A percentile compares a stretch with the other conserved stretches of the same genome.
phyloP scores from a whole-genome alignment of 2,113 vertebrate species.

The Ailurus styani region DNA sequence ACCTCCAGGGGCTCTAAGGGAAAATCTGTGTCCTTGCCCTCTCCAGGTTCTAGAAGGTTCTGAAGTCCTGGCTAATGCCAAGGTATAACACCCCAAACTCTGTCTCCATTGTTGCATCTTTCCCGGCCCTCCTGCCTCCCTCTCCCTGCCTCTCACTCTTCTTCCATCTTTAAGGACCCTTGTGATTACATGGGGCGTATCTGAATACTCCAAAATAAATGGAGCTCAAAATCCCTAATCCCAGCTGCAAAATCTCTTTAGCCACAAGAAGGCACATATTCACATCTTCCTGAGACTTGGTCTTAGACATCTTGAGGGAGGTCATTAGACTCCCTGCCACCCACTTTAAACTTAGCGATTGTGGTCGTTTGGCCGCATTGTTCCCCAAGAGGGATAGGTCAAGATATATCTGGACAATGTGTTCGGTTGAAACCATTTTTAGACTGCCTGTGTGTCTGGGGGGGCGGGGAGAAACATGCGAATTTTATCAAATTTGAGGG shows the following conservation, averaged over 20 bases:
- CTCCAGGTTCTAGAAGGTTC: not conserved
- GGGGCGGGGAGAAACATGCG: not conserved
- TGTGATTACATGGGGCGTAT: not conserved
- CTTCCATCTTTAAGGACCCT: not conserved
- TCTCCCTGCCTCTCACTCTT: not conserved
- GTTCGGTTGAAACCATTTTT: conserved; percentile 14
- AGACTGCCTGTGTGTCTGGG: not conserved
- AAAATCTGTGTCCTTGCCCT: not conserved
- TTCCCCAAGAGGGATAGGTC: not conserved
- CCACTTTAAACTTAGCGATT: not conserved
- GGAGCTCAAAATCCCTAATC: not conserved
- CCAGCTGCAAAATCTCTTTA: not conserved
- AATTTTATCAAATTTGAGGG: conserved; percentile 14
- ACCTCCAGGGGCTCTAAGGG: not conserved
- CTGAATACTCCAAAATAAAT: not conserved
- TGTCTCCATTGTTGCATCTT: not conserved
- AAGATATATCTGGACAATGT: conserved; percentile 39
- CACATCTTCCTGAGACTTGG: not conserved
- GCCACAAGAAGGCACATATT: not conserved
- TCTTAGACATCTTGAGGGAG: not conserved
- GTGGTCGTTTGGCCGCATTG: conserved; percentile 11
- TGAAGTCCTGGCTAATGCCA: not conserved
- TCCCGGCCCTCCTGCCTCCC: not conserved
- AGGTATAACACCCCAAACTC: not conserved
- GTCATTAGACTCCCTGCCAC: not conserved